Evolutionary conservation across 2,797 vertebrate species (phyloP), one percentile per base, ranked within the genome.

Genomic region (Steatocranus sp.): DNA sequence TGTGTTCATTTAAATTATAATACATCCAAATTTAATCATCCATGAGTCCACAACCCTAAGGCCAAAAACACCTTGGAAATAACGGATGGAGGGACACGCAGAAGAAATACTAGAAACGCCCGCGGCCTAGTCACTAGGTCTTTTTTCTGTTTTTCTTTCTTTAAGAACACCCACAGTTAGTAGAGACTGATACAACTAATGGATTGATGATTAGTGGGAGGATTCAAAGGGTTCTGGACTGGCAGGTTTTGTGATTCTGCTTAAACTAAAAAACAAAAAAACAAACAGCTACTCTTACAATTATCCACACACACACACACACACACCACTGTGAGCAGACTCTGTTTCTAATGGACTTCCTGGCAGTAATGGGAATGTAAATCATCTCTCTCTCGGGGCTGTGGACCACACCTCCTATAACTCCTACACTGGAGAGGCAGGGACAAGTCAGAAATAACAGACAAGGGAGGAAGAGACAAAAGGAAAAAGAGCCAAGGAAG

Each of bases 271-370:
- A 48, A 34, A 78, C 30, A 48, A 48, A 78, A 30, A 27, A 46
- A n/a, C 3, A 70, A 56, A 32, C 41, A 48, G 10, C 41, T 34
- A n/a, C 38, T 23, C 5, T 54, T 66, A 14, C 25, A 36, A 75
- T n/a, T 27, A 54, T 10, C n/a, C 11, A 20, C 56, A 49, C 18
- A n/a, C 17, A 2, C 12, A 77, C 32, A 75, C 73, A 68, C 56
- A 8, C 2, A 23, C 77, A 10, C 49, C 61, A 76, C 50, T 68
- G 11, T 50, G 36, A 87, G 83, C 85, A 90, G 82, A 66, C 88
- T 79, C 78, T 75, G 75, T 76, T 84, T 85, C 68, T 94, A 93
- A 93, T 93, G 80, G 88, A 91, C 87, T 92, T 92, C 89, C 89
- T 93, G 90, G 86, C 86, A 76, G 79, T 90, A 92, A 95, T 80